These are phyloP conservation scores for Heteropelma amictum DNA, from an alignment of 2,888 invertebrate genomes.

Conservation along the genomic window DNA sequence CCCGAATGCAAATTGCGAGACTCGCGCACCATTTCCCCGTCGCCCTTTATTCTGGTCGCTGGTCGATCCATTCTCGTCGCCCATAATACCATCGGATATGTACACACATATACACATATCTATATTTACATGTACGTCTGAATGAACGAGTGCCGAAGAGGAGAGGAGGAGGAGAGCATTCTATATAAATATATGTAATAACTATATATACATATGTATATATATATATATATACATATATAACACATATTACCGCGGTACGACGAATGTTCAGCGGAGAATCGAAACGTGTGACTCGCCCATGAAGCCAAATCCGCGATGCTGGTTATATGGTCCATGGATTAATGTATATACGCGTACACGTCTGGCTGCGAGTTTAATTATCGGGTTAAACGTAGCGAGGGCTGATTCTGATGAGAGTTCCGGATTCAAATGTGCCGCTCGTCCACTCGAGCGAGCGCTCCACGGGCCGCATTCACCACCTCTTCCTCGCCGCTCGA, in stretches of 20 bases:
- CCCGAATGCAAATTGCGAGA: slow-evolving; percentile 73
- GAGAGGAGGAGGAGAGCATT: slow-evolving; percentile 38
- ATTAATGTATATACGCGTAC: background rate
- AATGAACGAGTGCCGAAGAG: slow-evolving; percentile 48
- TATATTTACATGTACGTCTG: slow-evolving; percentile 9
- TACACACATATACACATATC: slow-evolving; percentile 34
- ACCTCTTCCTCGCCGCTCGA: slow-evolving; percentile 6
- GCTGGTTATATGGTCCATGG: slow-evolving; percentile 44
- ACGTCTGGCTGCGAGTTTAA: slow-evolving; percentile 67
- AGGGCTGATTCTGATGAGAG: slow-evolving; percentile 77
- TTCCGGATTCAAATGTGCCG: slow-evolving; percentile 76
- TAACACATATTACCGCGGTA: background rate
- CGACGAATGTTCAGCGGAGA: slow-evolving; percentile 43
- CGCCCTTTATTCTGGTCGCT: slow-evolving; percentile 57
- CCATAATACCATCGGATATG: slow-evolving; percentile 18
- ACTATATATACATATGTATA: slow-evolving; percentile 14
- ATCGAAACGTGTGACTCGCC: slow-evolving; percentile 44
- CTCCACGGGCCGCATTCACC: slow-evolving; percentile 28
- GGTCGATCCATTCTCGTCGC: slow-evolving; percentile 53
- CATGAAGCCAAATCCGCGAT: slow-evolving; percentile 38
- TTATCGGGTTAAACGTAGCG: slow-evolving; percentile 78
- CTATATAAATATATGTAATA: slow-evolving; percentile 7
- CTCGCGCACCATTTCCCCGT: slow-evolving; percentile 73
- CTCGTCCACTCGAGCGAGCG: slow-evolving; percentile 54
- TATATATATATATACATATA: background rate